These are phyloP conservation scores for Halichoerus grypus DNA, from an alignment of 2,113 vertebrate genomes.

Conservation along the genomic window DNA sequence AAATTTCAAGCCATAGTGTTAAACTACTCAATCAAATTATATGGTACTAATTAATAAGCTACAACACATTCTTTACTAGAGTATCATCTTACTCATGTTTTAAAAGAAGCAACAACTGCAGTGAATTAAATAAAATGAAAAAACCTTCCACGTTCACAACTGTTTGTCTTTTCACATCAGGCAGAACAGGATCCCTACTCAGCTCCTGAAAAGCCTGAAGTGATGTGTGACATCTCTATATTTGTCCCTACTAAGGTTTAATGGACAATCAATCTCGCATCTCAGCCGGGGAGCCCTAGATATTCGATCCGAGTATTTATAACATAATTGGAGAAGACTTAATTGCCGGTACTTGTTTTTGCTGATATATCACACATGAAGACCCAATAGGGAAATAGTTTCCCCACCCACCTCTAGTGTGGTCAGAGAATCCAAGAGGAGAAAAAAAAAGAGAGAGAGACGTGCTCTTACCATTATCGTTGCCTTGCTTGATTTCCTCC, in stretches of 20 bases:
- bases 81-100: not conserved
- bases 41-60: not conserved
- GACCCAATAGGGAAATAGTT: rapidly evolving
- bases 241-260: not conserved
- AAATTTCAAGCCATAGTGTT: not conserved
- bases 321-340: not conserved
- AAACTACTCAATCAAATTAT: not conserved
- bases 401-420: rapidly evolving
- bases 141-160: not conserved
- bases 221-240: not conserved
- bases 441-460: not conserved
- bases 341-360: not conserved
- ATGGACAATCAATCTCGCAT: not conserved
- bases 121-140: not conserved
- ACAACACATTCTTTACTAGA: not conserved
- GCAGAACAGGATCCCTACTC: not conserved
- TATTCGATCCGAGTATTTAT: not conserved
- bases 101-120: not conserved
- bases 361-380: not conserved
- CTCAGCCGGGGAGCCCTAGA: not conserved
- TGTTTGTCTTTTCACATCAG: not conserved
- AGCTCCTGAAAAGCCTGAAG: not conserved
- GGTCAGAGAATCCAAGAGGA: not conserved
- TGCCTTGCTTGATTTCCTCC: conserved; percentile 95
- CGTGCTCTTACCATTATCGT: conserved; percentile 91